Evolutionary conservation across 2,888 invertebrate genomes (phyloP).

Genomic region (Ecliptopera silaceata): DNA sequence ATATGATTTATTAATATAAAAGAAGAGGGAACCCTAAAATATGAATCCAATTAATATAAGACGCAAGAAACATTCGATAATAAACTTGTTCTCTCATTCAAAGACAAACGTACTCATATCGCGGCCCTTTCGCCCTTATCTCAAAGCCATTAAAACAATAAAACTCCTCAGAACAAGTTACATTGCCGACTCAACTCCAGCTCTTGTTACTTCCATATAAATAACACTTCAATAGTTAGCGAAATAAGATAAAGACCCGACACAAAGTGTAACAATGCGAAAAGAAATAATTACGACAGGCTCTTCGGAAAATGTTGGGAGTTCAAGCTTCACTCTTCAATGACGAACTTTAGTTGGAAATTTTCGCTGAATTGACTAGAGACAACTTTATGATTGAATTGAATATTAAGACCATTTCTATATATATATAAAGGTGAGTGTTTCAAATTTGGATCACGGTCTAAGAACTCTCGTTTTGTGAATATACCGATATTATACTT

Average conservation of each 20-base stretch:
- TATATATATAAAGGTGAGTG: neutral
- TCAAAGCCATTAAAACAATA: constrained; percentile 39
- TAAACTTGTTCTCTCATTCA: constrained; percentile 14
- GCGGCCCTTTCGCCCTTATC: constrained; percentile 27
- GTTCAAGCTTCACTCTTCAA: constrained; percentile 7
- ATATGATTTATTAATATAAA: neutral
- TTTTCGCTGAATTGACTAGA: neutral
- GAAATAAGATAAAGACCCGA: constrained; percentile 34
- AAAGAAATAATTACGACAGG: constrained; percentile 27
- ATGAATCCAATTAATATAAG: neutral
- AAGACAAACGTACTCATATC: constrained; percentile 24
- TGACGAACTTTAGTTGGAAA: constrained; percentile 2
- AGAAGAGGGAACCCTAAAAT: neutral
- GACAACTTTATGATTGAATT: neutral
- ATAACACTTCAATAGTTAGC: constrained; percentile 38
- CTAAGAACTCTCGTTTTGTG: no score
- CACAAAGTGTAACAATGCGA: constrained; percentile 23
- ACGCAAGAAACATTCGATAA: constrained; percentile 9
- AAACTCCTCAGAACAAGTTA: constrained; percentile 32
- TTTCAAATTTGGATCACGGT: no score
- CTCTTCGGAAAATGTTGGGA: constrained; percentile 8
- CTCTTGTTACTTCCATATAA: constrained; percentile 24
- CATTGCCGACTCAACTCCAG: constrained; percentile 32
- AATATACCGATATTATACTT: no score
- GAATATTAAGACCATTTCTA: neutral